Evolutionary conservation across 1,140 invertebrate genomes (phyloP).

Genomic region (Apis mellifera): Amel_HAv3.1 CM009937.2:4496001-4496500

Average conservation of each 20-base stretch:
- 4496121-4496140: neutral
- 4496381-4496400: conserved; percentile 59
- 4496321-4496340: neutral
- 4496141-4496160: neutral
- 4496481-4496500: neutral
- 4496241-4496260: neutral
- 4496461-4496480: neutral
- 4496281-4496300: conserved; percentile 40
- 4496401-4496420: conserved; percentile 45
- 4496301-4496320: conserved; percentile 38
- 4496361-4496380: conserved; percentile 17
- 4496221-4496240: neutral
- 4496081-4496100: neutral
- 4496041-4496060: too few relatives aligned
- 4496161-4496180: conserved; percentile 6
- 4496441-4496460: neutral
- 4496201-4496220: conserved; percentile 14
- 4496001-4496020: too few relatives aligned
- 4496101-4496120: neutral
- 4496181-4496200: conserved; percentile 13
- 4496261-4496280: conserved; percentile 26
- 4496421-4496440: neutral
- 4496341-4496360: conserved; percentile 20
- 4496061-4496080: too few relatives aligned
- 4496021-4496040: too few relatives aligned